Base-by-base conservation (phyloP, 2,888 invertebrate genomes). In the Loripinus fragilis region DNA sequence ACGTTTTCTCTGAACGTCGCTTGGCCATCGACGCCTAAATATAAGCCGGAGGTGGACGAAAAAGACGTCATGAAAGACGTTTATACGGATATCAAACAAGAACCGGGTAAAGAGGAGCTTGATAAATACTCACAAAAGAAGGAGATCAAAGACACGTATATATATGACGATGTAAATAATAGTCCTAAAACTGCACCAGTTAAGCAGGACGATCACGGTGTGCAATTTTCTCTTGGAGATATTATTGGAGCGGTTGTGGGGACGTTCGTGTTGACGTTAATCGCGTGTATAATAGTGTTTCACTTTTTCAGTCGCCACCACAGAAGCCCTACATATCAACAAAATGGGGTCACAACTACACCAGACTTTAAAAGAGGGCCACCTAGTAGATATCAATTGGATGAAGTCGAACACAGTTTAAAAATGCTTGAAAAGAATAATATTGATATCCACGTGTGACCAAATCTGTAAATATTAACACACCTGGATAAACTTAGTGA, bases 181-280 rank as follows among this genome's bases (percentile, higher is more conserved):
- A 66, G 25, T 23, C 30, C 42, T 17, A 50, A 52, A 50, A 55
- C 66, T 12, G 33, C 67, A 41, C 52, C 60, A 35, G 42, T 67
- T 17, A 52, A 35, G 23, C 67, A 74, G n/a, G 55, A 50, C 33
- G 77, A 71, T 30, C 68, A 64, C 28, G 74, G 71, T 64, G 81
- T 55, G 28, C 76, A 86, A 38, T 93, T 92, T 74, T 90, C 88
- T 33, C 83, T 91, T 41, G 89, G 91, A 38, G 92, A 93, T 74
- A 87, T 93, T 28, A 87, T 93, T 5, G 92, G 92, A n/a, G 93
- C 93, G 23, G 90, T 93, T 17, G 86, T 92, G 7, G 93, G 93
- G 5, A 93, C 93, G 35, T 92, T 92, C 81, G 82, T 93, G 23
- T 86, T 91, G 70, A 93, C 93, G 30, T 84, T 93, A 10, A 74